Conservation (phyloP, 2,888 invertebrate species). For the Monopis laevigella region DNA sequence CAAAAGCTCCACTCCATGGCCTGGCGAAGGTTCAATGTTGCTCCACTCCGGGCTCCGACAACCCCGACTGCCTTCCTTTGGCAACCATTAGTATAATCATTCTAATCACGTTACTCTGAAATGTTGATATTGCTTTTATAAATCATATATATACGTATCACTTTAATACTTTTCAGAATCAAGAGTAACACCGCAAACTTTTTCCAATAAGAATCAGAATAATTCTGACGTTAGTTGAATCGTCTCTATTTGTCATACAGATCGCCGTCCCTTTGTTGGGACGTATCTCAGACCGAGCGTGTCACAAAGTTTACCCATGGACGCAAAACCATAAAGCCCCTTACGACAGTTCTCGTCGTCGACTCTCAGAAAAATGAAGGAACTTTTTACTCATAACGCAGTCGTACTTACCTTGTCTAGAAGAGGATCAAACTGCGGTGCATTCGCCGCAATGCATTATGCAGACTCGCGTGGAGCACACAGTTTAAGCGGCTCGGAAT, state of each 20-base stretch:
- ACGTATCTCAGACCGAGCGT: too few species aligned
- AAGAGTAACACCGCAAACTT: background rate
- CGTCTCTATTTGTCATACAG: slow-evolving; percentile 1
- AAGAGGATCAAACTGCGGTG: slow-evolving; percentile 63
- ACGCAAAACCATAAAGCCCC: slow-evolving; percentile 50
- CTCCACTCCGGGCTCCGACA: background rate
- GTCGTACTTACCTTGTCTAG: slow-evolving; percentile 62
- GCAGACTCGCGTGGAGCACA: slow-evolving; percentile 46
- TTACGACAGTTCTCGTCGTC: slow-evolving; percentile 46
- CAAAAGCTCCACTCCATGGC: slow-evolving; percentile 24
- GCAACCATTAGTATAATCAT: slow-evolving; percentile 12
- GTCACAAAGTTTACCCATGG: slow-evolving; percentile 34
- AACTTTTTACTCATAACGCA: slow-evolving; percentile 37
- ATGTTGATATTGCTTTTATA: background rate
- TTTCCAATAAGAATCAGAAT: slow-evolving; percentile 6
- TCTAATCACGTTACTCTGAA: slow-evolving; percentile 4
- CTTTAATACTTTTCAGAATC: background rate
- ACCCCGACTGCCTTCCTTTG: background rate
- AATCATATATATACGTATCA: background rate
- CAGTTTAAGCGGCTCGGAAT: slow-evolving; percentile 56
- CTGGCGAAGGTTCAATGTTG: slow-evolving; percentile 22
- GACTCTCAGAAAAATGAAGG: slow-evolving; percentile 51
- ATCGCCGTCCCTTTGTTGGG: slow-evolving; percentile 1
- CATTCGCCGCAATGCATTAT: slow-evolving; percentile 65
- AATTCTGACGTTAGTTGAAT: slow-evolving; percentile 1